Evolutionary conservation across 1,140 invertebrate species (phyloP).

Genomic region (Agrilus planipennis): DNA sequence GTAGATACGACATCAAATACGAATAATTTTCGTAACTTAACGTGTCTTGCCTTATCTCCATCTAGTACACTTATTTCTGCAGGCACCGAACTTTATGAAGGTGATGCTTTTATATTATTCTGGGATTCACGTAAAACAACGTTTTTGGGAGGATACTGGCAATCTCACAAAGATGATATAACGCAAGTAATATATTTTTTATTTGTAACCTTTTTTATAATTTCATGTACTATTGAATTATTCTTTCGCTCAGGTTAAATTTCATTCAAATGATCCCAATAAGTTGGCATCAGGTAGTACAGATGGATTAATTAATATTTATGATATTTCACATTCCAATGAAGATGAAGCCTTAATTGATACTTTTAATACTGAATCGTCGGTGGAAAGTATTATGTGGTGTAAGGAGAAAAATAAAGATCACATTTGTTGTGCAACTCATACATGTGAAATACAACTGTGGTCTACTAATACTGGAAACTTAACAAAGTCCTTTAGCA

Average conservation of each 20-base stretch:
- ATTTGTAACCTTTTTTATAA: conserved; percentile 1
- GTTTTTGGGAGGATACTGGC: conserved; percentile 72
- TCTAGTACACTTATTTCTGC: conserved; percentile 61
- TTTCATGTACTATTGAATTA: not conserved
- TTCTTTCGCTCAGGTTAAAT: conserved; percentile 35
- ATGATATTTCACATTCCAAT: conserved; percentile 55
- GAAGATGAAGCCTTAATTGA: conserved; percentile 74
- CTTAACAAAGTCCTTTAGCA: conserved; percentile 42
- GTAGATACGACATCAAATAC: conserved; percentile 23
- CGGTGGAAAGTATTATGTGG: conserved; percentile 55
- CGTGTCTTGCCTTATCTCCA: conserved; percentile 64
- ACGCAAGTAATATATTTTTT: conserved; percentile 43
- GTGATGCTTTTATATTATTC: conserved; percentile 67
- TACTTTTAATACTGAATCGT: conserved; percentile 73
- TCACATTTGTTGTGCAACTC: conserved; percentile 52
- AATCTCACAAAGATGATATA: conserved; percentile 76
- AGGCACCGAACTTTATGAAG: conserved; percentile 58
- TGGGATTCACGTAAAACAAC: conserved; percentile 62
- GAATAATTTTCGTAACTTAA: conserved; percentile 42
- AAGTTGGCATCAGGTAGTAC: conserved; percentile 61
- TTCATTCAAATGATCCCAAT: conserved; percentile 60
- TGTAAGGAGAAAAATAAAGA: conserved; percentile 35
- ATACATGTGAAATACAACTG: conserved; percentile 57
- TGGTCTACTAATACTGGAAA: too few species aligned
- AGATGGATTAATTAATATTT: conserved; percentile 80